phyloP scores from a whole-genome alignment of 2,797 vertebrate species.

The Sebastes diploproa region DNA sequence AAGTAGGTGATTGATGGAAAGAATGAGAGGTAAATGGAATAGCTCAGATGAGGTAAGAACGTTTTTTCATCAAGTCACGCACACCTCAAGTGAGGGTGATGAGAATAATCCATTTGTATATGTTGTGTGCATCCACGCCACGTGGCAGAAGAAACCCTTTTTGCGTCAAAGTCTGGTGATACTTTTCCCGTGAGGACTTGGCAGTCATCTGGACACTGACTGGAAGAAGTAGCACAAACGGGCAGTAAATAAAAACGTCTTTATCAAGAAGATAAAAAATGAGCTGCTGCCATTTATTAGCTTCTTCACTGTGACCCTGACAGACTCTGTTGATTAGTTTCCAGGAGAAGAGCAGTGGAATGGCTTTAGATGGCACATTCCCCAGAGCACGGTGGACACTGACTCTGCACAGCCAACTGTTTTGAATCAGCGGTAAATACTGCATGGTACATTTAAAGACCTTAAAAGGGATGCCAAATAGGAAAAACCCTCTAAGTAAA shows the following conservation, averaged over 20 bases:
- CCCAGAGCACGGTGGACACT: conserved; percentile 58
- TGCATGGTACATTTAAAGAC: conserved; percentile 38
- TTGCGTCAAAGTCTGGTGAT: conserved; percentile 14
- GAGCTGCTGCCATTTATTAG: conserved; percentile 61
- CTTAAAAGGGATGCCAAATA: conserved; percentile 33
- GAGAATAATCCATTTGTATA: background rate
- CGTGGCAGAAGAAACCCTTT: background rate
- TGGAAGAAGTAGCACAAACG: conserved; percentile 43
- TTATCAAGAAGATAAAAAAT: conserved; percentile 59
- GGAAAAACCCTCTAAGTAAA: conserved; percentile 3
- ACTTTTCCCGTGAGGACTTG: conserved; percentile 29
- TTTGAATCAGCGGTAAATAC: conserved; percentile 55
- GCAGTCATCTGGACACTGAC: conserved; percentile 43
- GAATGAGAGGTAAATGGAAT: conserved; percentile 18
- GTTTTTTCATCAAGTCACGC: background rate
- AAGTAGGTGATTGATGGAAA: conserved; percentile 46
- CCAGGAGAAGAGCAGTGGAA: conserved; percentile 67
- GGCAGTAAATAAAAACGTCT: conserved; percentile 45
- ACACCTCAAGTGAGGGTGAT: background rate
- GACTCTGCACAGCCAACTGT: conserved; percentile 34
- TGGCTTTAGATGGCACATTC: conserved; percentile 51
- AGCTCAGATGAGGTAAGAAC: background rate
- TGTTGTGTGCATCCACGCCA: background rate
- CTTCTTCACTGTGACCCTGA: conserved; percentile 39
- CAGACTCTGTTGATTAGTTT: conserved; percentile 66